Base-by-base conservation (phyloP, 2,888 invertebrate species). In the Drosophila greeni region DNA sequence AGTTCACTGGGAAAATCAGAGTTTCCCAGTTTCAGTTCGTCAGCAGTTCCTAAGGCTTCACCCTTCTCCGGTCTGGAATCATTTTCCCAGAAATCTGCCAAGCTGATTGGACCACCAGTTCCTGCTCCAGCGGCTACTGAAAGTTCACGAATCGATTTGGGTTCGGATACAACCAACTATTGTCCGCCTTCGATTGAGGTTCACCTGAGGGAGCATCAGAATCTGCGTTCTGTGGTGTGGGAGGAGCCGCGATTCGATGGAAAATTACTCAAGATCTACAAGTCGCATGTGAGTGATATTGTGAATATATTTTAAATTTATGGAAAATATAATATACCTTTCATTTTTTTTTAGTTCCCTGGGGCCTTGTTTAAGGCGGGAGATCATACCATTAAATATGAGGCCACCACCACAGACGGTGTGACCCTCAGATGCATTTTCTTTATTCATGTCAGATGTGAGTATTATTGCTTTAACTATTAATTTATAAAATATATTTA, bases 181-280 rank as follows among this genome's bases (percentile, higher is more conserved):
- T 94, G 94, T 82, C 93, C 94, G 1, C 87, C 90, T 42, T 91
- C 92, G 7, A 91, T 93, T 76, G 91, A 92, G 70, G 91, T 92
- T 24, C 86, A 89, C 18, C 84, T 93, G 51, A 87, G 88, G 45
- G 88, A 89, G 14, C 90, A 91, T 42, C 92, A 92, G 84, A 87
- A 87, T 1, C 89, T 90, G 54, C 90, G 91, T 26, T 89, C 90
- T 40, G 90, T 93, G 43, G 89, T 90, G 71, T 94, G 93, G 93
- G 90, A 90, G 40, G 93, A 93, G 75, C 93, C 94, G 1, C 87
- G 89, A 40, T 93, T 93, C 76, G 88, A 88, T 26, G 82, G 84
- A n/a, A 77, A 81, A 7, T 62, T 82, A 0, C 56, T 81, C 0
- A 80, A 77, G 42, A 60, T 82, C 43, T 92, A 91, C 82, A 92